Evolutionary conservation across 1,140 invertebrate genomes (phyloP).

Genomic region (Drosophila paulistorum): DNA sequence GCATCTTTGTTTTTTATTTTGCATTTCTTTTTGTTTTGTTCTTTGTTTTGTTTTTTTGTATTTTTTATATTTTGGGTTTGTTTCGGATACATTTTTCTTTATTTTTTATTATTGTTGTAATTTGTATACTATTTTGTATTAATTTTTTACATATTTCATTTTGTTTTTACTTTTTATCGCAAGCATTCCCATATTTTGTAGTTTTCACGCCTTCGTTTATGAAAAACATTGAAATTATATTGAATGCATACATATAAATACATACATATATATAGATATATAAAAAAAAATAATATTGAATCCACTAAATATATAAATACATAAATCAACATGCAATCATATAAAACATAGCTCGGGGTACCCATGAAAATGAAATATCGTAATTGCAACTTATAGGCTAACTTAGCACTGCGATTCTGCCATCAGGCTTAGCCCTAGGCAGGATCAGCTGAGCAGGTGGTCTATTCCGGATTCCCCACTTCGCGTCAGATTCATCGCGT

Average conservation of each 20-base stretch:
- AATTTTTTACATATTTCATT: constrained; percentile 9
- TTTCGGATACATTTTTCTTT: constrained; percentile 2
- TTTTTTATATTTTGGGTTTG: neutral
- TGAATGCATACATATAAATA: constrained; percentile 1
- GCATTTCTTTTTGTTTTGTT: neutral
- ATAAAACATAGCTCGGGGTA: constrained; percentile 13
- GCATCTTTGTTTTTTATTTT: constrained; percentile 4
- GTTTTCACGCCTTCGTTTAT: constrained; percentile 9
- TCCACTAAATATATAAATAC: constrained; percentile 20
- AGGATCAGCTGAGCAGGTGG: neutral
- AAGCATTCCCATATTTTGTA: constrained; percentile 12
- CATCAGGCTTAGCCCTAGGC: neutral
- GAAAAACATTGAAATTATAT: constrained; percentile 10
- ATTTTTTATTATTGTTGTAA: neutral
- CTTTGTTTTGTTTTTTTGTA: neutral
- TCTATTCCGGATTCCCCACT: neutral
- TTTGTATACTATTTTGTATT: constrained; percentile 5
- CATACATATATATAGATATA: neutral
- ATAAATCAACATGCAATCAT: constrained; percentile 18
- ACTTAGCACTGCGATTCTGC: constrained; percentile 1
- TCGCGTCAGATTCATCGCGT: neutral
- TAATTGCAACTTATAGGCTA: constrained; percentile 18
- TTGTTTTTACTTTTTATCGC: constrained; percentile 1
- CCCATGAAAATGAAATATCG: constrained; percentile 5
- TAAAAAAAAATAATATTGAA: constrained; percentile 7